phyloP scores from a whole-genome alignment of 2,113 vertebrate genomes.

The Dascyllus trimaculatus region DNA sequence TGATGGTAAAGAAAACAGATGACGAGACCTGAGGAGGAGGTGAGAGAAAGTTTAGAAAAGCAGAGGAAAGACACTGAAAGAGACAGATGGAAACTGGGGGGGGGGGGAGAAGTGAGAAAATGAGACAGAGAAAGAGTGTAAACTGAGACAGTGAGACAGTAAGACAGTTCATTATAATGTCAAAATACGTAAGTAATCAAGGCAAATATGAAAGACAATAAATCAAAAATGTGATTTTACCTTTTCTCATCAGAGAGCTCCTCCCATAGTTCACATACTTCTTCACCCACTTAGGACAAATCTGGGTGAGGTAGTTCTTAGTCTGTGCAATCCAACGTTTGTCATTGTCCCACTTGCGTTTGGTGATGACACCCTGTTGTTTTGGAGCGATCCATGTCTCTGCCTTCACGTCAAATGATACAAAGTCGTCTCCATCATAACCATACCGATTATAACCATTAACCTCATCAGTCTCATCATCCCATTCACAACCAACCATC shows the following conservation, averaged over 20 bases:
- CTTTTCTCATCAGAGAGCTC: conserved; percentile 38
- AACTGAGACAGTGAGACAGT: neutral
- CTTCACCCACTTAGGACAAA: conserved; percentile 29
- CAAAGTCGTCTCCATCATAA: conserved; percentile 59
- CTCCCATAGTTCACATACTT: conserved; percentile 28
- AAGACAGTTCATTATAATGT: neutral
- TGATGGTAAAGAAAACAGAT: neutral
- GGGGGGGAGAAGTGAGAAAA: neutral
- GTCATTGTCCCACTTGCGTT: conserved; percentile 12
- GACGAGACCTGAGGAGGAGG: too few relatives aligned
- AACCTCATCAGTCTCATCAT: conserved; percentile 1
- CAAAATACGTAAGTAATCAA: neutral
- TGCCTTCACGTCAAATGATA: conserved; percentile 46
- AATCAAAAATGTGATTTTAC: conserved; percentile 21
- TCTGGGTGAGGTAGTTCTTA: neutral
- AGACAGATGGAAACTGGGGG: neutral
- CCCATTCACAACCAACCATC: conserved; percentile 34
- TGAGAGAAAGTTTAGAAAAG: neutral
- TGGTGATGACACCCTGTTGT: fast-evolving
- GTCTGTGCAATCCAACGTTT: fast-evolving
- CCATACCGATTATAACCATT: conserved; percentile 1
- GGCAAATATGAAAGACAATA: neutral
- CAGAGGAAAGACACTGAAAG: too few relatives aligned
- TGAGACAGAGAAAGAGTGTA: neutral
- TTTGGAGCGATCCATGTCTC: neutral